Conservation (phyloP, 2,113 vertebrate genomes). For the Hippocampus guttulatus region DNA sequence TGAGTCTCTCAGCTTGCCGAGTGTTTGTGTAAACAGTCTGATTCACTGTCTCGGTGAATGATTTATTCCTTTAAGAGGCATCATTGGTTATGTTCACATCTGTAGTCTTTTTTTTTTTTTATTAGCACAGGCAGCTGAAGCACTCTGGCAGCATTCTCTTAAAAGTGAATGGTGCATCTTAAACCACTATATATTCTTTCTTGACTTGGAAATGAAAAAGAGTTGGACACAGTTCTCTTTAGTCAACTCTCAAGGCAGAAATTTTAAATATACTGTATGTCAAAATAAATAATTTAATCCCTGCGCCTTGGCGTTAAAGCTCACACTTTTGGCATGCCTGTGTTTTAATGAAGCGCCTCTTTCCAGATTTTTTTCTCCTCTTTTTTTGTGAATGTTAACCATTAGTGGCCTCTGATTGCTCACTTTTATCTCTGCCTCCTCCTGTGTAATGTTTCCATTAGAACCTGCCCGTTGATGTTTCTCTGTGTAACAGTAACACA, state of each 20-base stretch:
- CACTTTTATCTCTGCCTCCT: constrained; percentile 40
- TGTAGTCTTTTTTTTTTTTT: constrained; percentile 12
- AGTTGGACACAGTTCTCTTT: constrained; percentile 18
- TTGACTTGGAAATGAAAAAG: constrained; percentile 42
- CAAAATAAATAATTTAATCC: background rate
- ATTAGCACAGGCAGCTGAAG: constrained; percentile 17
- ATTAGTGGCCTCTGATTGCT: constrained; percentile 40
- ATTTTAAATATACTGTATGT: background rate
- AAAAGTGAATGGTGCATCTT: constrained; percentile 46
- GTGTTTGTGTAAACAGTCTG: constrained; percentile 25
- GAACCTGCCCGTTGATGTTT: constrained; percentile 50
- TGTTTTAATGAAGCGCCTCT: constrained; percentile 41
- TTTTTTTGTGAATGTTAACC: constrained; percentile 38
- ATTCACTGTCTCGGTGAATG: constrained; percentile 27
- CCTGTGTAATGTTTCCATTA: constrained; percentile 44
- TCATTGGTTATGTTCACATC: constrained; percentile 27
- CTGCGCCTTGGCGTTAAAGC: background rate
- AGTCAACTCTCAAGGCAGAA: constrained; percentile 31
- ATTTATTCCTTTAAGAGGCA: constrained; percentile 45
- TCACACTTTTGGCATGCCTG: constrained; percentile 26
- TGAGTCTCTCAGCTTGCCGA: constrained; percentile 28
- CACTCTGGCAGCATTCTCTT: constrained; percentile 7
- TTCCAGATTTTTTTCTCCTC: constrained; percentile 21
- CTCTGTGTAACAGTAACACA: constrained; percentile 16
- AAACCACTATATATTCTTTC: constrained; percentile 16